These are phyloP conservation scores for Apamea sordens DNA, from an alignment of 2,888 invertebrate genomes.

Conservation along the genomic window DNA sequence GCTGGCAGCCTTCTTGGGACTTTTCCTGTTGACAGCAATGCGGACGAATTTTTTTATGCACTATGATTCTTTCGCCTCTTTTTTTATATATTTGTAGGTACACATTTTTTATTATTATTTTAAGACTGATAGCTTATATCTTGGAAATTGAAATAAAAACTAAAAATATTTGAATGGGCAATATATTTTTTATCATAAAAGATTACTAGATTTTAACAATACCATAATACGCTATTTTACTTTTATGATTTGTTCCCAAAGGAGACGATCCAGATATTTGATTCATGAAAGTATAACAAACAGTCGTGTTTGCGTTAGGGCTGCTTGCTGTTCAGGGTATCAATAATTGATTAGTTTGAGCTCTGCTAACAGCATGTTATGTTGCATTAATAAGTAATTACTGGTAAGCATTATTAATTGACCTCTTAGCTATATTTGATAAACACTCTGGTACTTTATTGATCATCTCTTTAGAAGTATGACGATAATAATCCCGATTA, in stretches of 20 bases:
- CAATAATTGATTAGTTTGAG: conserved; percentile 49
- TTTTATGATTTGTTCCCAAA: conserved; percentile 17
- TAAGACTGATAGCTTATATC: neutral
- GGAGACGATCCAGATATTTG: conserved; percentile 20
- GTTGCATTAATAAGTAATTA: conserved; percentile 33
- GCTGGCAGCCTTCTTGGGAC: neutral
- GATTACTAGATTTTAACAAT: conserved; percentile 2
- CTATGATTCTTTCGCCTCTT: neutral
- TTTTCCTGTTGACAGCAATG: neutral
- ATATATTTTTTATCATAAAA: neutral
- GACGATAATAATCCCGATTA: conserved; percentile 40
- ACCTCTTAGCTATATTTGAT: conserved; percentile 24
- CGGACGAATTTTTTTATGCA: neutral
- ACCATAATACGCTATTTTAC: neutral
- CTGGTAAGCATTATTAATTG: conserved; percentile 18
- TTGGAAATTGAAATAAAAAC: neutral
- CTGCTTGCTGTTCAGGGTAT: conserved; percentile 24
- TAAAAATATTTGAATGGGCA: neutral
- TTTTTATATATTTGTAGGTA: neutral
- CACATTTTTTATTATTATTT: neutral
- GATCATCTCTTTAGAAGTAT: neutral
- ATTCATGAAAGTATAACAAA: conserved; percentile 40
- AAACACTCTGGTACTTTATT: neutral
- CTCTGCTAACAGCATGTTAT: conserved; percentile 35
- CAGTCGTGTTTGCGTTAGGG: conserved; percentile 30